These are phyloP conservation scores for Eupithecia subfuscata DNA, from an alignment of 2,888 invertebrate genomes.

Conservation along the genomic window DNA sequence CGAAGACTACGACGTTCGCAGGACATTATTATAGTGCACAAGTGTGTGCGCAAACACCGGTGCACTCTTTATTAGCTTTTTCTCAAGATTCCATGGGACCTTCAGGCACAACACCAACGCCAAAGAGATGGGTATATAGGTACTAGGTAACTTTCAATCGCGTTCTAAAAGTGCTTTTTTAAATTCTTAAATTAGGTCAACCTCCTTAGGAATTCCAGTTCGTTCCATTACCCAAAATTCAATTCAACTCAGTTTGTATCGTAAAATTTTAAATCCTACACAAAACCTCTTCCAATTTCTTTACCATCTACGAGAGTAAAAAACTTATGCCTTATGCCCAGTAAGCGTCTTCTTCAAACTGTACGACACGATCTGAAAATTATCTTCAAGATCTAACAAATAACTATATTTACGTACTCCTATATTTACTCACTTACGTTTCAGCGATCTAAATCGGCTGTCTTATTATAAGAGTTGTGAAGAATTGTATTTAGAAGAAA, in stretches of 20 bases:
- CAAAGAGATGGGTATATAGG: too few species aligned
- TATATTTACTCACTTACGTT: neutral
- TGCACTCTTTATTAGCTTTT: too few species aligned
- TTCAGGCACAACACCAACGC: too few species aligned
- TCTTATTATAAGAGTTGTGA: too few species aligned
- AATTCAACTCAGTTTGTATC: constrained; percentile 43
- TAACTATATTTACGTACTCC: neutral
- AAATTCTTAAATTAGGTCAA: neutral
- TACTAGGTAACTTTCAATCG: neutral
- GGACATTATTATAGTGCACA: too few species aligned
- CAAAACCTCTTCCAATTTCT: constrained; percentile 47
- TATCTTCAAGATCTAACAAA: neutral
- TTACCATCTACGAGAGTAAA: constrained; percentile 46
- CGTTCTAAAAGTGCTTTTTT: neutral
- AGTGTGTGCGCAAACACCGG: too few species aligned
- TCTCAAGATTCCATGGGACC: too few species aligned
- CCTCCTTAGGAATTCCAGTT: constrained; percentile 21
- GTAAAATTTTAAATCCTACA: constrained; percentile 45
- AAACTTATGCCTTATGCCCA: constrained; percentile 42
- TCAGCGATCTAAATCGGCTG: too few species aligned
- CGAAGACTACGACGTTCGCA: too few species aligned
- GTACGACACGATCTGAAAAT: constrained; percentile 30
- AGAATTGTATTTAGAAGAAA: neutral
- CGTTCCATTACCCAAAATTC: constrained; percentile 30
- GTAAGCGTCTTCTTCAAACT: constrained; percentile 33